Evolutionary conservation across 2,113 vertebrate genomes (phyloP).

Genomic region (Mohoua ochrocephala): DNA sequence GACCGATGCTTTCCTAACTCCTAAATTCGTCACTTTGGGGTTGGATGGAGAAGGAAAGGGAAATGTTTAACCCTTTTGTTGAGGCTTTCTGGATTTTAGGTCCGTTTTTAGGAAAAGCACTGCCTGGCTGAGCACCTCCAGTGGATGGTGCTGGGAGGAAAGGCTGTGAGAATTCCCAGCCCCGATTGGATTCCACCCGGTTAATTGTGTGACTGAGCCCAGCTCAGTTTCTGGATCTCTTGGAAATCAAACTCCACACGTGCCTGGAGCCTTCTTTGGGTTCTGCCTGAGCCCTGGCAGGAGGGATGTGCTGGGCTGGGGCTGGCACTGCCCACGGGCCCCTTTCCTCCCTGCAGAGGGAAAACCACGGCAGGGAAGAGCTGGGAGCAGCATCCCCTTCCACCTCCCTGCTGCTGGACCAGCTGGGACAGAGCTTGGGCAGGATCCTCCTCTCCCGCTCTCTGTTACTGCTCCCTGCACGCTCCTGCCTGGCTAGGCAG

Average conservation of each 20-base stretch:
- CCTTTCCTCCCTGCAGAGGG: background rate
- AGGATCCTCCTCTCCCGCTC: background rate
- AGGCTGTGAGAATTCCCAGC: background rate
- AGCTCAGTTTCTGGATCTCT: background rate
- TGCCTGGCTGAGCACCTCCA: background rate
- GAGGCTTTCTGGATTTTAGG: background rate
- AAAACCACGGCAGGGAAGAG: background rate
- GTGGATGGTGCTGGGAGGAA: background rate
- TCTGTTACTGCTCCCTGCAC: background rate
- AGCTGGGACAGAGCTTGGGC: background rate
- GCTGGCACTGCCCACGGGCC: background rate
- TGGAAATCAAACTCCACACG: background rate
- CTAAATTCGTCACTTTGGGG: background rate
- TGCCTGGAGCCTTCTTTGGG: background rate
- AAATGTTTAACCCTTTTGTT: background rate
- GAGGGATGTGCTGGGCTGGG: background rate
- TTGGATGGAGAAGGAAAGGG: background rate
- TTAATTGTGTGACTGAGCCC: rapidly evolving
- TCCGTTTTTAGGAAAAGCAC: background rate
- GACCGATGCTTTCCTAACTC: background rate
- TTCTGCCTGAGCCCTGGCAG: background rate
- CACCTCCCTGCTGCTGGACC: background rate
- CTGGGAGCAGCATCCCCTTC: background rate
- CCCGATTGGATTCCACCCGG: rapidly evolving
- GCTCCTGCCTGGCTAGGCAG: background rate